Conservation (phyloP, 2,797 vertebrate species). For the Columba guinea region DNA sequence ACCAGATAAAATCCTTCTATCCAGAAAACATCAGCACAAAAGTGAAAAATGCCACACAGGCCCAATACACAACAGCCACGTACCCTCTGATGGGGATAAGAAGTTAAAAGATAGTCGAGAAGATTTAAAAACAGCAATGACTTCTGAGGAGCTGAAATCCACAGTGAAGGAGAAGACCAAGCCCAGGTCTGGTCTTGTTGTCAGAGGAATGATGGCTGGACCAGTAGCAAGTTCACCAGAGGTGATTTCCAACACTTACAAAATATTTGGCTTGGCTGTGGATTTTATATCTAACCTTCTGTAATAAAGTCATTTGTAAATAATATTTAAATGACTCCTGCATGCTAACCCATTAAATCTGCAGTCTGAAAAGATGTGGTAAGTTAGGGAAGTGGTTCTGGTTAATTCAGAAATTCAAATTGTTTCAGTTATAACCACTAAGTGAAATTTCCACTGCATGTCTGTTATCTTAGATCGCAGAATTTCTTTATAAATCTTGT, state of each 20-base stretch:
- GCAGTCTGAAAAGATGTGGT: not conserved
- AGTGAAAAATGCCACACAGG: constrained; percentile 31
- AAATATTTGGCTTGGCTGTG: not conserved
- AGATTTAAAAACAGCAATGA: not conserved
- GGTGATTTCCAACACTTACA: constrained; percentile 73
- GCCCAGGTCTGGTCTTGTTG: constrained; percentile 76
- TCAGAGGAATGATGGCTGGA: constrained; percentile 86
- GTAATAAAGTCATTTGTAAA: not conserved
- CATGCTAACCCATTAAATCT: not conserved
- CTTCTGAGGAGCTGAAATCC: constrained; percentile 50
- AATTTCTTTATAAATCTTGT: not conserved
- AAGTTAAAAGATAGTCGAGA: constrained; percentile 12
- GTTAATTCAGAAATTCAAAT: not conserved
- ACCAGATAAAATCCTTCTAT: constrained; percentile 16
- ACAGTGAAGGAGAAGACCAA: constrained; percentile 72
- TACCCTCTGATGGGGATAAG: constrained; percentile 48
- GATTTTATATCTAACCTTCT: not conserved
- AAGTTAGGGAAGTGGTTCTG: not conserved
- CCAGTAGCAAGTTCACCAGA: constrained; percentile 80
- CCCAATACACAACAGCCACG: not conserved
- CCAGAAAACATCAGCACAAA: constrained; percentile 34
- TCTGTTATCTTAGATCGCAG: not conserved
- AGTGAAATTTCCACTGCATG: not conserved
- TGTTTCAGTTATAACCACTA: not conserved
- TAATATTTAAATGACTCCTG: not conserved